Evolutionary conservation across 2,888 invertebrate species (phyloP).

Genomic region (Drosophila lacicola): DNA sequence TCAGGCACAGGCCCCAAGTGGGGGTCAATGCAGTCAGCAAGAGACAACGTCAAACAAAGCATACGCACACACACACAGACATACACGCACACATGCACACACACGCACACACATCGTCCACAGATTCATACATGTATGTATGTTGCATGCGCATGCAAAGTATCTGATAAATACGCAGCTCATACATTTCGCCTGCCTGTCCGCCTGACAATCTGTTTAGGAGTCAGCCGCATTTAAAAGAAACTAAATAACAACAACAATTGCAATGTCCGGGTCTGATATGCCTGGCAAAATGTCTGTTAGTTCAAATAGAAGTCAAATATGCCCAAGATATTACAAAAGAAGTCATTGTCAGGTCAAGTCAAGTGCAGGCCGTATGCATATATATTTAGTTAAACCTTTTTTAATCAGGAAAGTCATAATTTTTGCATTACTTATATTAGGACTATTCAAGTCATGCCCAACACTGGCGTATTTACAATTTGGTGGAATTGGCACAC

Average conservation of each 20-base stretch:
- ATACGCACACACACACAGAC: conserved; percentile 32
- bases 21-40: conserved; percentile 73
- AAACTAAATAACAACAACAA: conserved; percentile 16
- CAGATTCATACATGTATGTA: too few species aligned
- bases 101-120: conserved; percentile 6
- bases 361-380: neutral
- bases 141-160: conserved; percentile 69
- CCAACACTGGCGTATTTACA: too few species aligned
- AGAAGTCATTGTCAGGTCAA: neutral
- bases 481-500: neutral
- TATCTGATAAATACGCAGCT: conserved; percentile 63
- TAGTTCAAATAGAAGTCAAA: neutral
- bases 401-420: too few species aligned
- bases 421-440: too few species aligned
- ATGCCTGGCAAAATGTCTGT: conserved; percentile 1
- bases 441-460: too few species aligned
- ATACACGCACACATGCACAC: conserved; percentile 9
- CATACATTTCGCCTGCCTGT: neutral
- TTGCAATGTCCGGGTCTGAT: conserved; percentile 50
- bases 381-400: too few species aligned
- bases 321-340: neutral
- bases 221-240: conserved; percentile 21
- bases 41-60: conserved; percentile 73
- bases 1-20: conserved; percentile 63
- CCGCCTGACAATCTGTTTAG: conserved; percentile 6